Evolutionary conservation across 2,888 invertebrate species (phyloP), one percentile per base, ranked within the genome.

Genomic region (Eledona agricola): DNA sequence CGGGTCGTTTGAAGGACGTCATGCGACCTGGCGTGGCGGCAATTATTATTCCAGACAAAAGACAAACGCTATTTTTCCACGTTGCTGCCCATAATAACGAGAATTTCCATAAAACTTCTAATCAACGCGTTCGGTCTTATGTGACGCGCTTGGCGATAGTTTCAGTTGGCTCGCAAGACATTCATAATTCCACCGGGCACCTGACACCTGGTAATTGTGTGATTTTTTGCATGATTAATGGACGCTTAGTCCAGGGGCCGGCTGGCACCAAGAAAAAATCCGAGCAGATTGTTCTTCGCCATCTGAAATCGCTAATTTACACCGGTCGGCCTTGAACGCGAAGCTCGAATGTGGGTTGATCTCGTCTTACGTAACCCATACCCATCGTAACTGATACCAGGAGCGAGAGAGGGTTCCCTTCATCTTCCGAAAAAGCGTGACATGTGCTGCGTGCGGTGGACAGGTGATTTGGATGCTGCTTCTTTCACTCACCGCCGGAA

Each of bases 241-340:
- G 22, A 10, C 3, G 35, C 10, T 1, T n/a, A n/a, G n/a, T n/a
- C n/a, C n/a, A n/a, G n/a, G n/a, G n/a, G n/a, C n/a, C n/a, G n/a
- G n/a, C n/a, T n/a, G n/a, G n/a, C n/a, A n/a, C 22, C 7, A 7
- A 3, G 10, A 19, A 26, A 26, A 40, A 29, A 42, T 19, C 19
- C 13, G 9, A 6, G 42, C 29, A 29, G 19, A 42, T 42, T 42
- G 42, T 42, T 29, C 42, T 29, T 42, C 29, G 20, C 12, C 42
- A 16, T 13, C 28, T 31, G 20, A 43, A 43, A 31, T 31, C 43
- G 32, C 23, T 43, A 32, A 43, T 35, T 46, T 46, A 47, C 29
- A 47, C 47, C 47, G 47, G 47, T 11, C 19, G 47, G 13, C 47
- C 47, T 47, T 47, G 47, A 35, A 46, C 46, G 26, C 42, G 29